Evolutionary conservation across 1,140 invertebrate genomes (phyloP), one percentile per base, ranked within the genome.

Genomic region (Meteorus sp.): DNA sequence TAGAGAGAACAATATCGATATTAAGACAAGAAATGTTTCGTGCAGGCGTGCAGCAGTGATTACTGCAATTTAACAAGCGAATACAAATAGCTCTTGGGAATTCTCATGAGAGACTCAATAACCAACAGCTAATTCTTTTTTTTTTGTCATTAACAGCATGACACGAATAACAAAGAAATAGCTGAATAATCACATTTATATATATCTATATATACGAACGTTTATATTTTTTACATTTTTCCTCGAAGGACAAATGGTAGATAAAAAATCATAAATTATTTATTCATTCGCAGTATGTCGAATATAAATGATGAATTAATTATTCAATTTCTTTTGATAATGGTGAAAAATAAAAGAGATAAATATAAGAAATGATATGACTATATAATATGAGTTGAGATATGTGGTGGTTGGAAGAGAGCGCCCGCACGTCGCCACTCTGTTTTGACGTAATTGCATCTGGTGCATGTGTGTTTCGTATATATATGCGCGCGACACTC

Each of bases 1-100:
- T n/a, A n/a, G n/a, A n/a, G n/a, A n/a, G n/a, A n/a, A n/a, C n/a
- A n/a, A n/a, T n/a, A n/a, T n/a, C n/a, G n/a, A n/a, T n/a, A n/a
- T n/a, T n/a, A n/a, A n/a, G n/a, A n/a, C n/a, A 50, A 59, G 52
- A 59, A 58, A 56, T 27, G 60, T 64, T 56, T 59, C 53, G 68
- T 71, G 67, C 65, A 56, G 47, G 52, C 68, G 67, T 72, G 70
- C 68, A 29, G 44, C 43, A 61, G 61, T 56, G 55, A 59, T 59
- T 59, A 59, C 37, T 51, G 56, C 48, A 52, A 39, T 59, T 23
- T 41, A 41, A 51, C 27, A 52, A 52, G 35, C 56, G 17, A 33
- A 44, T 15, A 52, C 27, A 52, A 51, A 58, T 43, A 51, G 44
- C 44, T 56, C 23, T 17, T 15, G 37, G 15, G 19, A 29, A 47